These are phyloP conservation scores for Tachystola acroxantha DNA, from an alignment of 2,888 invertebrate genomes.

Conservation along the genomic window DNA sequence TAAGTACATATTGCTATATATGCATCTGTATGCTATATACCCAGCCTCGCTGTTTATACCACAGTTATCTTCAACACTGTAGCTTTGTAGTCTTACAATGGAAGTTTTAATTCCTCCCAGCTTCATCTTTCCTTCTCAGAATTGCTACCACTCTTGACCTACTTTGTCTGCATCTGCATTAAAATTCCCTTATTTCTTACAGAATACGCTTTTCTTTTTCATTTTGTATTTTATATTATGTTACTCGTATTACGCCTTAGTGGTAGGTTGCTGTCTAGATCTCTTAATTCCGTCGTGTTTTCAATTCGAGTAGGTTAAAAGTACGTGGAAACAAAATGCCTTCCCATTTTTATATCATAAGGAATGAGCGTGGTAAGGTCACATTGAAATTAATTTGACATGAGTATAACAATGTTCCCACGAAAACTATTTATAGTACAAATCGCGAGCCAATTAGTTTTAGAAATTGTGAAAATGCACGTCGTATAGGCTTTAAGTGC, in stretches of 20 bases:
- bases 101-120: slow-evolving; percentile 24
- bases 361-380: background rate
- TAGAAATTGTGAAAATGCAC: background rate
- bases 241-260: no score
- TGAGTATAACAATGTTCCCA: background rate
- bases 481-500: background rate
- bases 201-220: no score
- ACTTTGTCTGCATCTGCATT: slow-evolving; percentile 19
- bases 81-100: slow-evolving; percentile 32
- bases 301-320: no score
- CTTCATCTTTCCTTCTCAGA: slow-evolving; percentile 27
- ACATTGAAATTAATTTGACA: background rate
- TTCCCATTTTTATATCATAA: no score
- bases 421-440: background rate
- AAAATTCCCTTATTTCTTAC: no score
- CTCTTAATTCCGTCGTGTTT: no score
- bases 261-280: no score
- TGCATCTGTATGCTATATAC: no score
- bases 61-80: slow-evolving; percentile 13
- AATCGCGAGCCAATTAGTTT: background rate
- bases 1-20: no score
- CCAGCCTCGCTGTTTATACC: background rate
- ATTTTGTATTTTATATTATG: no score
- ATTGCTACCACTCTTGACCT: slow-evolving; percentile 23
- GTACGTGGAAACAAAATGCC: no score